A percentile compares a stretch with the other conserved stretches of the same genome.
Conservation (phyloP, 2,113 vertebrate genomes). For the Pionites leucogaster region DNA sequence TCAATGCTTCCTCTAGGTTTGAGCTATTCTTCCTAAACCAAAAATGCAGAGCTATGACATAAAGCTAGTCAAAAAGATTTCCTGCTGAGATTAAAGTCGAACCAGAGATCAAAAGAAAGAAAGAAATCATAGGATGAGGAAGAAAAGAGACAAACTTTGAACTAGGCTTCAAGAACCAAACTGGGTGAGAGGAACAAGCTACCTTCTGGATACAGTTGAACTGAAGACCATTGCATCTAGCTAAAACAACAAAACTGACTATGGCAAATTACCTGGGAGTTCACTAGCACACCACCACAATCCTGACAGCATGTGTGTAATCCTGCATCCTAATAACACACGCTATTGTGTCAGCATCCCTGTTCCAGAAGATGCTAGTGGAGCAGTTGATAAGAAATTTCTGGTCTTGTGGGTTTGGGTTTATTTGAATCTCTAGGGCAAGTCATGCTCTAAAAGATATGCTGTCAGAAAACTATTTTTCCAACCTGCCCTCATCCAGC, state of each 20-base stretch:
- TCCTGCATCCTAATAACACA: neutral
- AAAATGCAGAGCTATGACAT: neutral
- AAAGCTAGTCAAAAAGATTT: neutral
- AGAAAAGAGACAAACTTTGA: neutral
- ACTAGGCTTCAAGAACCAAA: neutral
- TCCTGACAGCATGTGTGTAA: neutral
- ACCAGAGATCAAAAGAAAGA: neutral
- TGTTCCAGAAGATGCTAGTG: neutral
- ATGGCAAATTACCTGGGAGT: neutral
- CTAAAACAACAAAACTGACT: neutral
- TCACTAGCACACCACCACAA: neutral
- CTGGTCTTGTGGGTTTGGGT: neutral
- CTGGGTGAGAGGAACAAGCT: neutral
- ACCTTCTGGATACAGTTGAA: neutral
- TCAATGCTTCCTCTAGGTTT: neutral
- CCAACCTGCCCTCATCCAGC: slow-evolving; percentile 6
- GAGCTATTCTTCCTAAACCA: neutral
- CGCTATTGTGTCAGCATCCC: neutral
- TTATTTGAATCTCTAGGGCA: slow-evolving; percentile 7
- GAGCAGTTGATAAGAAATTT: neutral
- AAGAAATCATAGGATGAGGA: neutral
- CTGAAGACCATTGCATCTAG: neutral
- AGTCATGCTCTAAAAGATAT: neutral
- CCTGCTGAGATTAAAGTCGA: neutral
- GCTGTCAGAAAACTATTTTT: slow-evolving; percentile 24